Conservation (phyloP, 2,888 invertebrate species). For the Agrilus biguttatus region DNA sequence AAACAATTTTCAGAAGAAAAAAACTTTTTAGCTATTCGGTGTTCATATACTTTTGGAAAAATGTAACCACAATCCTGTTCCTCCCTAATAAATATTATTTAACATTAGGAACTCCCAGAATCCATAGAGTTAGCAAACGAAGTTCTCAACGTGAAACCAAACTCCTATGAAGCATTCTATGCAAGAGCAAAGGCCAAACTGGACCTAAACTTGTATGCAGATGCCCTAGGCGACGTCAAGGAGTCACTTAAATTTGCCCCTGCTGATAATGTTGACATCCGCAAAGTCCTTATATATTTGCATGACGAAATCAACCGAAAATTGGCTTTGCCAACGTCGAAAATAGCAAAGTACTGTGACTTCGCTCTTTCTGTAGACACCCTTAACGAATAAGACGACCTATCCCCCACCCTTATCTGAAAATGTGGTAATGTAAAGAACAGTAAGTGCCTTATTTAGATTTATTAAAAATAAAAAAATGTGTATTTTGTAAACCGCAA, state of each 20-base stretch:
- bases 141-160: constrained; percentile 68
- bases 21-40: too few species aligned
- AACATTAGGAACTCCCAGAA: constrained; percentile 60
- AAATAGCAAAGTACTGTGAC: constrained; percentile 19
- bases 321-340: constrained; percentile 22
- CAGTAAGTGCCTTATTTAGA: too few species aligned
- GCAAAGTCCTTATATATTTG: constrained; percentile 56
- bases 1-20: too few species aligned
- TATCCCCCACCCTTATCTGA: background rate
- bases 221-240: constrained; percentile 67
- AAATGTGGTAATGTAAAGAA: too few species aligned
- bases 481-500: too few species aligned
- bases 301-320: constrained; percentile 57
- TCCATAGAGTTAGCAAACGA: constrained; percentile 80
- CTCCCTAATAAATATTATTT: constrained; percentile 6
- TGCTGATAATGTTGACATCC: constrained; percentile 54
- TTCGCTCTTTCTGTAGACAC: constrained; percentile 29
- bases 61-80: too few species aligned
- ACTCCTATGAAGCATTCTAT: constrained; percentile 86
- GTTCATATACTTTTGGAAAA: too few species aligned
- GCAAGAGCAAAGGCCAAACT: constrained; percentile 78
- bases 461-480: too few species aligned
- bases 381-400: constrained; percentile 21
- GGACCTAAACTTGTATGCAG: constrained; percentile 56
- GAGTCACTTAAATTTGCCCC: constrained; percentile 66